Evolutionary conservation across 92 coral and sea anemone species (phyloP).

Genomic region (Blastomussa wellsi): DNA sequence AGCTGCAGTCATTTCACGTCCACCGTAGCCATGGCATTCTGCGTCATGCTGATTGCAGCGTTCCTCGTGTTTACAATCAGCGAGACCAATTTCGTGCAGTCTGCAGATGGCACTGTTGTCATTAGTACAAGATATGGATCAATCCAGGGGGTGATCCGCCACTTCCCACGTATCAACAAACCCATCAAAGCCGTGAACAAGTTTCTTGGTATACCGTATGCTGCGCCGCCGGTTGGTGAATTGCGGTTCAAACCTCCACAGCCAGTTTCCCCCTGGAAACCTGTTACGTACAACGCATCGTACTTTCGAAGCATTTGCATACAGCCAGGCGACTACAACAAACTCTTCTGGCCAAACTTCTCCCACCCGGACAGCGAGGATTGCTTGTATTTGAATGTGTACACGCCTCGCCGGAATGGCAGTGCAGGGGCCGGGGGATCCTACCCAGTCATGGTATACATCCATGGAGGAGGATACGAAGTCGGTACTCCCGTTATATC

Average conservation of each 20-base stretch:
- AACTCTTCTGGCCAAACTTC: conserved; percentile 66
- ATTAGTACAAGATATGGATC: conserved; percentile 65
- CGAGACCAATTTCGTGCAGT: conserved; percentile 12
- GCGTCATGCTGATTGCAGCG: conserved; percentile 10
- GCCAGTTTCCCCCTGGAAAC: conserved; percentile 59
- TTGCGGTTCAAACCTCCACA: conserved; percentile 74
- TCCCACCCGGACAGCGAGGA: conserved; percentile 75
- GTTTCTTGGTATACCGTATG: conserved; percentile 85
- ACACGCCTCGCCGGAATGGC: conserved; percentile 43
- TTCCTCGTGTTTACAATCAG: conserved; percentile 12
- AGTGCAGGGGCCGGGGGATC: not conserved
- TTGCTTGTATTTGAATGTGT: conserved; percentile 78
- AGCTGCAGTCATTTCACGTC: not conserved
- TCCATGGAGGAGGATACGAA: conserved; percentile 90
- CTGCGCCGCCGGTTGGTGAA: conserved; percentile 74
- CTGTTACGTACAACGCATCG: conserved; percentile 65
- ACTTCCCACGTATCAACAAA: conserved; percentile 39
- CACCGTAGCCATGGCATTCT: not conserved
- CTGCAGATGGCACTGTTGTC: conserved; percentile 24
- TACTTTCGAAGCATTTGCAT: conserved; percentile 65
- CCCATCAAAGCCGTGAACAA: conserved; percentile 64
- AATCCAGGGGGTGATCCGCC: conserved; percentile 58
- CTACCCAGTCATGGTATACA: conserved; percentile 86
- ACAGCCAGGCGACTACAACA: conserved; percentile 46
- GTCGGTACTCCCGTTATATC: conserved; percentile 79